Evolutionary conservation across 2,113 vertebrate species (phyloP).

Genomic region (Heteronetta atricapilla): DNA sequence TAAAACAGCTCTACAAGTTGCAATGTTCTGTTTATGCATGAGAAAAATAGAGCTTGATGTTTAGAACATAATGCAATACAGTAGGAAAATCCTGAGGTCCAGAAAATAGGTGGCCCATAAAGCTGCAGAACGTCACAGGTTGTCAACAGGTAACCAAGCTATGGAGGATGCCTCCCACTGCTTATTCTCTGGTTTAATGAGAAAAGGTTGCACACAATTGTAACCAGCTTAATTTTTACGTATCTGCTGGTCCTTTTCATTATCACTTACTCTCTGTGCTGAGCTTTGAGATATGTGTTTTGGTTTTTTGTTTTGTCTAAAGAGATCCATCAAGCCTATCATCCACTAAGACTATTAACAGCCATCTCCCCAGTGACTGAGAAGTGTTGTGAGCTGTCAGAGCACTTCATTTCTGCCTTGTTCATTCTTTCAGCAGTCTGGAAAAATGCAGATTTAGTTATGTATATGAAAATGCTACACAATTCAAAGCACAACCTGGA

Average conservation of each 20-base stretch:
- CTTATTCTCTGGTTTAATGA: neutral
- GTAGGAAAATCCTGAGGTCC: neutral
- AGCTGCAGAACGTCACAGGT: neutral
- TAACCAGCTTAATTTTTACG: neutral
- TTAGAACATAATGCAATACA: neutral
- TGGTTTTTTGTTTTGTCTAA: constrained; percentile 6
- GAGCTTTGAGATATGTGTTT: neutral
- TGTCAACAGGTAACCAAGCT: neutral
- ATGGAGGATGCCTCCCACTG: neutral
- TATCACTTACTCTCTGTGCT: neutral
- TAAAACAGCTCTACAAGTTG: neutral
- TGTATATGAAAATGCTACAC: neutral
- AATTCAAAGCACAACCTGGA: neutral
- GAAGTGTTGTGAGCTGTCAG: constrained; percentile 3
- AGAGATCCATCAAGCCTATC: constrained; percentile 36
- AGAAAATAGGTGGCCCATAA: neutral
- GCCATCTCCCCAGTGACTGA: neutral
- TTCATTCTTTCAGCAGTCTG: constrained; percentile 18
- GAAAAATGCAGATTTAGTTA: neutral
- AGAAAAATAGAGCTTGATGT: neutral
- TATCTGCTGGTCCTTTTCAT: neutral
- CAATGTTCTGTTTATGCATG: neutral
- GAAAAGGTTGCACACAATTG: neutral
- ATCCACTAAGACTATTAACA: constrained; percentile 38
- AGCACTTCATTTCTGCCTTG: constrained; percentile 48